These are phyloP conservation scores for Scytalopus superciliaris DNA, from an alignment of 2,113 vertebrate species.

Conservation along the genomic window DNA sequence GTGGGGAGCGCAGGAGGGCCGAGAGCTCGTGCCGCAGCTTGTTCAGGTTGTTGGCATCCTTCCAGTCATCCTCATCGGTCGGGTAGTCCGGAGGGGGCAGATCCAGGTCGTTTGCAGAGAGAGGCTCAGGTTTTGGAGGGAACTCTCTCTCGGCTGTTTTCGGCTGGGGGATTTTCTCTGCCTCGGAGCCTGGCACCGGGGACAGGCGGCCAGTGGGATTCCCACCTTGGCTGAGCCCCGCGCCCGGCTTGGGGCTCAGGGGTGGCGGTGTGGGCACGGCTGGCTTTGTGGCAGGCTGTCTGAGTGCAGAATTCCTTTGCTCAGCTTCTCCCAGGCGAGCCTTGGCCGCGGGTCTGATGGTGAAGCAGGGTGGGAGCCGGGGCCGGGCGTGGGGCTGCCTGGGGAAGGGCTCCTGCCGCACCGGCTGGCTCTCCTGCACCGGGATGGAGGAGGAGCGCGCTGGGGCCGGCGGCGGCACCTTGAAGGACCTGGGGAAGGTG, in stretches of 20 bases:
- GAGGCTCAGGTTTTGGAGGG: background rate
- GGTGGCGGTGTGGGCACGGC: background rate
- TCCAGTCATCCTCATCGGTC: slow-evolving; percentile 46
- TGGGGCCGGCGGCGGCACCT: slow-evolving; percentile 75
- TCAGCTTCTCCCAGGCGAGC: background rate
- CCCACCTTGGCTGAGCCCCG: background rate
- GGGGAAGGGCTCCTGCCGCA: background rate
- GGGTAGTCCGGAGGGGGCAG: slow-evolving; percentile 43
- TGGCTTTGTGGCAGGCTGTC: background rate
- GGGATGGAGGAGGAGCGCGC: slow-evolving; percentile 77
- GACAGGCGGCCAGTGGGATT: fast-evolving
- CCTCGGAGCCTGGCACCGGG: fast-evolving
- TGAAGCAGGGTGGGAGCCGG: slow-evolving; percentile 63
- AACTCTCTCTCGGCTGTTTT: background rate
- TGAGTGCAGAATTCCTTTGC: background rate
- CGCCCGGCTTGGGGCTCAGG: background rate
- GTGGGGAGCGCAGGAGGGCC: slow-evolving; percentile 59
- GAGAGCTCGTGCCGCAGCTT: slow-evolving; percentile 70
- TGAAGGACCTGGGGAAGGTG: slow-evolving; percentile 74
- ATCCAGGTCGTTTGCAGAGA: slow-evolving; percentile 11
- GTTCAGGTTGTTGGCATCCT: slow-evolving; percentile 66
- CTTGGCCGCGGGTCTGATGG: slow-evolving; percentile 23
- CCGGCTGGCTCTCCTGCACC: background rate
- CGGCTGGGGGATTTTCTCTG: background rate
- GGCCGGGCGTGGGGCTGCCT: slow-evolving; percentile 47